Base-by-base conservation (phyloP, 2,113 vertebrate species). In the Miniopterus natalensis region DNA sequence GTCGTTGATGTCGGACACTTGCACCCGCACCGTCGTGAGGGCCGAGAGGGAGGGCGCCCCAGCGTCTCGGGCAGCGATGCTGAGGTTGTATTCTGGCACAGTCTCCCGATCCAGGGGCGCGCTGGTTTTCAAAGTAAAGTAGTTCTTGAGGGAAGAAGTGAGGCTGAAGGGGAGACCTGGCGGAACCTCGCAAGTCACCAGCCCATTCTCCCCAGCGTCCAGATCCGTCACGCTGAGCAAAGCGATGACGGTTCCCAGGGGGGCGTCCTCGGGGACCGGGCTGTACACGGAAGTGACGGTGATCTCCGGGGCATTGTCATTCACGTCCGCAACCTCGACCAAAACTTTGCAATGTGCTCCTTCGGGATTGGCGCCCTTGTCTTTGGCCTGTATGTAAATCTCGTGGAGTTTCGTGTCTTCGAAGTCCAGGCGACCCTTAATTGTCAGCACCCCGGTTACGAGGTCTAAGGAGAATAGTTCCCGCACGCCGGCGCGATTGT, bases 1-100 rank as follows among this genome's bases (percentile, higher is more conserved):
- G 98, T 99, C 99, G 0, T 99, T 99, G 97, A 99, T 89, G 83
- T 99, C 99, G 1, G 98, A 98, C 75, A 99, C 98, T 63, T 97
- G 98, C 55, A 99, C 98, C 31, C 95, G 78, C 66, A 99, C 98
- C 4, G 97, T 97, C 7, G 98, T 98, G 8, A 98, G 94, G 0
- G 89, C 98, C 8, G 97, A 97, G 66, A 99, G 98, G 8, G 98
- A 49, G 6, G 99, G 99, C 1, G 92, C 97, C 6, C 98, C 99
- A 0, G 98, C 96, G 45, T 99, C 99, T 51, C 83, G 97, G 73
- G 98, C 98, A 0, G 95, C 98, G 95, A 99, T 96, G 49, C 97
- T 98, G 92, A 99, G 98, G 92, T 99, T 99, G 78, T 99, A 99
- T 29, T 98, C 97, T 0, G 98, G 97, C 21, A 85, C 88, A 1